phyloP scores from a whole-genome alignment of 35 echinoderm and acorn worm species.

The Eucidaris tribuloides region DNA sequence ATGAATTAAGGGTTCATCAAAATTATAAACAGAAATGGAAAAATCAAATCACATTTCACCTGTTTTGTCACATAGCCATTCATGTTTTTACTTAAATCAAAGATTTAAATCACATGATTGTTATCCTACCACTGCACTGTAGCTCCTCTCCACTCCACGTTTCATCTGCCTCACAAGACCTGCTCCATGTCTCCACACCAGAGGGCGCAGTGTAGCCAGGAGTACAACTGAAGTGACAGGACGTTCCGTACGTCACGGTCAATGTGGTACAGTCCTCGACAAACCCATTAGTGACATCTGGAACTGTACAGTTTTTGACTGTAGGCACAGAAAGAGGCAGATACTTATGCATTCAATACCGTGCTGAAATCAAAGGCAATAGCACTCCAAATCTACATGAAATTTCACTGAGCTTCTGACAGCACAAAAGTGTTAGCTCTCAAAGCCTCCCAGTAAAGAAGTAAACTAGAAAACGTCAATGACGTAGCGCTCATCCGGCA shows the following conservation, averaged over 20 bases:
- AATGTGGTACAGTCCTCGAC: background rate
- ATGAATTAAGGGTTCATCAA: no score
- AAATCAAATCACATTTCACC: no score
- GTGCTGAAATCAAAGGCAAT: background rate
- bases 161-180: constrained; percentile 25
- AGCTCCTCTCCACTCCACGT: constrained; percentile 37
- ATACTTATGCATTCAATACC: background rate
- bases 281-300: constrained; percentile 6
- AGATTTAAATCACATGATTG: no score
- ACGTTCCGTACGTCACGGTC: background rate
- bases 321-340: background rate
- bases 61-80: no score
- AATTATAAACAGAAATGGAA: no score
- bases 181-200: background rate
- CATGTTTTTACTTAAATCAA: no score
- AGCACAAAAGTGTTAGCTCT: background rate
- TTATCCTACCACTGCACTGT: constrained; percentile 38
- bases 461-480: no score
- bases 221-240: constrained; percentile 30
- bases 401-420: background rate
- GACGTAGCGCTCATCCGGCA: no score
- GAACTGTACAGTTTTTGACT: constrained; percentile 2
- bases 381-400: background rate
- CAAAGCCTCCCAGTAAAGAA: background rate
- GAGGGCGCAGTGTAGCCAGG: constrained; percentile 17